Percentiles rank a stretch among this genome's conserved stretches.
Conservation (phyloP, 2,888 invertebrate species). For the Melitaea athalia region DNA sequence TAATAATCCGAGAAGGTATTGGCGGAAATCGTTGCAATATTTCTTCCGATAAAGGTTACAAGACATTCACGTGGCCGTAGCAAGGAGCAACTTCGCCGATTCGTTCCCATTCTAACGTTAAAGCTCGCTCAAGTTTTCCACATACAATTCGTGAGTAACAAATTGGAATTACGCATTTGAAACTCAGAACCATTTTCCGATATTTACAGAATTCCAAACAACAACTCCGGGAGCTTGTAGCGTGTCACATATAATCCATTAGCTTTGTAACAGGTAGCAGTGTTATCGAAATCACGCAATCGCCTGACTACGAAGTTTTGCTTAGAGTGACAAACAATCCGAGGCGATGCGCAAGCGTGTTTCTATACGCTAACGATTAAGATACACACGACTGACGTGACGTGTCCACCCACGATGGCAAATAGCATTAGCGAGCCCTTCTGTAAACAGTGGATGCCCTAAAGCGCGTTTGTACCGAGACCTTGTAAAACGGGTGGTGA, state of each 20-base stretch:
- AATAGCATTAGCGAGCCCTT: conserved; percentile 75
- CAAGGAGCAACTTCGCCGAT: conserved; percentile 53
- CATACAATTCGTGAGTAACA: conserved; percentile 58
- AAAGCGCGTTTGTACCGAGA: conserved; percentile 49
- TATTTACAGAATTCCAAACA: conserved; percentile 53
- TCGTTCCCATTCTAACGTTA: conserved; percentile 51
- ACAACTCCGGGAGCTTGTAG: conserved; percentile 52
- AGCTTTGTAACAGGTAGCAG: conserved; percentile 10
- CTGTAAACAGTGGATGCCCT: conserved; percentile 61
- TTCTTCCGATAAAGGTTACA: conserved; percentile 36
- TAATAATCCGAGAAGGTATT: conserved; percentile 41
- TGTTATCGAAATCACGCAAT: conserved; percentile 15
- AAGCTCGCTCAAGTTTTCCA: conserved; percentile 54
- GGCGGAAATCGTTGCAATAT: conserved; percentile 32
- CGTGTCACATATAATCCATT: conserved; percentile 48
- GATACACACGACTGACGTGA: conserved; percentile 71
- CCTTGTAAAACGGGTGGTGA: conserved; percentile 47
- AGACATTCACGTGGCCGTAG: conserved; percentile 50
- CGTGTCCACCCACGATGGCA: conserved; percentile 69
- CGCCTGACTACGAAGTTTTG: conserved; percentile 53
- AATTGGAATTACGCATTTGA: conserved; percentile 54
- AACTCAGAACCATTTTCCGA: conserved; percentile 55
- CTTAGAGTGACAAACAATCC: conserved; percentile 66
- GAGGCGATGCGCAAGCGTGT: conserved; percentile 63
- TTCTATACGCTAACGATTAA: conserved; percentile 74